phyloP scores from a whole-genome alignment of 1,140 invertebrate genomes.

The Apocrypta bakeri region DNA sequence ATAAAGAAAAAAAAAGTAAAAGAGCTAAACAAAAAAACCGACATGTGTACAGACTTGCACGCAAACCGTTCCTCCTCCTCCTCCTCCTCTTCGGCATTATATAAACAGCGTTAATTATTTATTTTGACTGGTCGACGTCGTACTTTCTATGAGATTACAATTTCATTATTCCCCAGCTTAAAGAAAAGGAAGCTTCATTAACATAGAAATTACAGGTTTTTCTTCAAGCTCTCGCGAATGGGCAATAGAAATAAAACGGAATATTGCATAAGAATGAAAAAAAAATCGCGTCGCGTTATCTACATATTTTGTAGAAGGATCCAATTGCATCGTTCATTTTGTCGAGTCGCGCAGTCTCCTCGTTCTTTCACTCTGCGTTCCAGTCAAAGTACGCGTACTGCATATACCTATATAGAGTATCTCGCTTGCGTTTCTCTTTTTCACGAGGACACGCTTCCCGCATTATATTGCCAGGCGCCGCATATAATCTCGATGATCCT shows the following conservation, averaged over 20 bases:
- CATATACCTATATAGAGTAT: neutral
- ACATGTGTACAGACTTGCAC: neutral
- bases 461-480: neutral
- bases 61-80: too few relatives aligned
- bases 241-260: too few relatives aligned
- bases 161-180: neutral
- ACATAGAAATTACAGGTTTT: neutral
- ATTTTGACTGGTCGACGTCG: neutral
- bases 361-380: neutral
- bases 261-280: too few relatives aligned
- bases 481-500: neutral
- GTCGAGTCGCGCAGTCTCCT: neutral
- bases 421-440: neutral
- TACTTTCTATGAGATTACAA: slow-evolving; percentile 30
- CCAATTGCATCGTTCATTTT: neutral
- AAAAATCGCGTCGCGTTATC: too few relatives aligned
- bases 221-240: too few relatives aligned
- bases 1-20: neutral
- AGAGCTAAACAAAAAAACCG: too few relatives aligned
- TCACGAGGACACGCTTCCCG: neutral
- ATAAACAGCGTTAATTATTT: slow-evolving; percentile 33
- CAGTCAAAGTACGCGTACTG: neutral
- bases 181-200: neutral
- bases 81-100: slow-evolving; percentile 7
- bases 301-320: neutral